Percentiles rank a stretch among this genome's conserved stretches.
Evolutionary conservation across 64 coral and sea anemone species (phyloP).

Genomic region (Pocillopora verrucosa): DNA sequence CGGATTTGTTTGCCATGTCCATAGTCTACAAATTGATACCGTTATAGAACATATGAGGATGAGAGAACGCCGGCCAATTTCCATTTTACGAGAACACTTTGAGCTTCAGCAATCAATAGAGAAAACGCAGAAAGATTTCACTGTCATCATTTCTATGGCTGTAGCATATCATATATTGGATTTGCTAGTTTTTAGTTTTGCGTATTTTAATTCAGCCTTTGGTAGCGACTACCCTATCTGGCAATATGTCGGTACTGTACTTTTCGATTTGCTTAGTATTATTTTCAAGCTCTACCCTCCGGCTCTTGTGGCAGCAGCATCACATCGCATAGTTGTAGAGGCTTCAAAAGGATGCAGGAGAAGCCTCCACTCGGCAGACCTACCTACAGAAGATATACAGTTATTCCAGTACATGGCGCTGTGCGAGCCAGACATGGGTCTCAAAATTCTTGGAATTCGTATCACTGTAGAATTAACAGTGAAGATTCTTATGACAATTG

Average conservation of each 20-base stretch:
- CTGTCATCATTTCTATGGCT: constrained; percentile 65
- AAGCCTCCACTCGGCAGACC: constrained; percentile 22
- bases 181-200: constrained; percentile 75
- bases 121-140: constrained; percentile 69
- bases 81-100: constrained; percentile 36
- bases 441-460: constrained; percentile 70
- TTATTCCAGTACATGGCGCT: constrained; percentile 62
- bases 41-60: constrained; percentile 55
- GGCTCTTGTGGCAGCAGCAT: constrained; percentile 56
- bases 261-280: constrained; percentile 69
- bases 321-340: constrained; percentile 62
- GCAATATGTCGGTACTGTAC: constrained; percentile 65
- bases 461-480: constrained; percentile 69
- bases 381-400: constrained; percentile 65
- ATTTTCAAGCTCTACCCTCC: constrained; percentile 70
- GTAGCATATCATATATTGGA: constrained; percentile 60
- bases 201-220: constrained; percentile 71
- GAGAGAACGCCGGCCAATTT: constrained; percentile 3
- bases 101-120: constrained; percentile 44
- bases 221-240: constrained; percentile 51
- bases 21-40: constrained; percentile 66
- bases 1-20: constrained; percentile 74
- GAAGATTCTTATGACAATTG: constrained; percentile 61
- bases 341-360: constrained; percentile 53
- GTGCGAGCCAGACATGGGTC: constrained; percentile 63